Conservation (phyloP, 1,140 invertebrate species). For the Oryzaephilus surinamensis region DNA sequence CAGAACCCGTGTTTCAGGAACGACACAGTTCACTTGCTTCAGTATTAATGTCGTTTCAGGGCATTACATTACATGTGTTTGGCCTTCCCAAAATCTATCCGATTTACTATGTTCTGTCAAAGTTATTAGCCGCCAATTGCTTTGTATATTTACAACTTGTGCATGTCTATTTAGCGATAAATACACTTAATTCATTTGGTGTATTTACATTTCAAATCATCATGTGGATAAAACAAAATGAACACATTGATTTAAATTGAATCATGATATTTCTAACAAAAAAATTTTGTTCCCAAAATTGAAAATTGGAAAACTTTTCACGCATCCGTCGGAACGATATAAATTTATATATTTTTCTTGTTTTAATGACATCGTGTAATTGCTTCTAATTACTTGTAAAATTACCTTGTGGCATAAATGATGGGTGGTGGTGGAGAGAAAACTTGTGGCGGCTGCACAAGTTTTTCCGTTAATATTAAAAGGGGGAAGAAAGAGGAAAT, state of each 20-base stretch:
- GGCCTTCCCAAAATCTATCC: constrained; percentile 10
- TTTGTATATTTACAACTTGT: no score
- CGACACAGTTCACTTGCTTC: constrained; percentile 15
- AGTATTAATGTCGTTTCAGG: constrained; percentile 20
- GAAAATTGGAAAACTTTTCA: background rate
- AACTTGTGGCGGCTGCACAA: constrained; percentile 19
- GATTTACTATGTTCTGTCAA: no score
- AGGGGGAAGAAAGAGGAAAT: constrained; percentile 29
- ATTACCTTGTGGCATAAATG: constrained; percentile 39
- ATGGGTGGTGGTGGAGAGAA: constrained; percentile 17
- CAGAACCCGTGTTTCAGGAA: constrained; percentile 32
- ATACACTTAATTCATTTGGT: no score
- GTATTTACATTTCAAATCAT: no score
- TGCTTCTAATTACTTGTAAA: constrained; percentile 40
- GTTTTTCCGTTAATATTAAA: no score
- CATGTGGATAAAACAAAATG: no score
- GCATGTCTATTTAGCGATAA: no score
- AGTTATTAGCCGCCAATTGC: no score
- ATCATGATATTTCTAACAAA: no score
- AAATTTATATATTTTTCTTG: constrained; percentile 1
- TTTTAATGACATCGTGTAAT: constrained; percentile 38
- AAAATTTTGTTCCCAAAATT: background rate
- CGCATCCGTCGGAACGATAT: constrained; percentile 3
- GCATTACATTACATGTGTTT: constrained; percentile 31
- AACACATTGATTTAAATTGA: no score